These are phyloP conservation scores for Diploptera punctata DNA, from an alignment of 2,888 invertebrate genomes.

Conservation along the genomic window DNA sequence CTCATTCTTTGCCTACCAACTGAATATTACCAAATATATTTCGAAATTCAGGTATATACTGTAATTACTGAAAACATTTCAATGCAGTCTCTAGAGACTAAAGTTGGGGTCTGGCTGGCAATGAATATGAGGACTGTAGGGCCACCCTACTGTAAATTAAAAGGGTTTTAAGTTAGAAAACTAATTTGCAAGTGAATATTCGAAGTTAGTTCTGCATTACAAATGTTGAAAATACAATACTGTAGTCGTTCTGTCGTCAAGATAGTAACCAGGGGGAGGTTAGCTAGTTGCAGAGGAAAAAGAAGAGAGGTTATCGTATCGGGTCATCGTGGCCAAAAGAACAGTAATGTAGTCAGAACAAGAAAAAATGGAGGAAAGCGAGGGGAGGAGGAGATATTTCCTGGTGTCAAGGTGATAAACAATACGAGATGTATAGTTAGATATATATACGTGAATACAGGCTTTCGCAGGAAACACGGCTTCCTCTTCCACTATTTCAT, in stretches of 20 bases:
- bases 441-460: slow-evolving; percentile 24
- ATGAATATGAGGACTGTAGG: too few relatives aligned
- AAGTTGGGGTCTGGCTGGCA: too few relatives aligned
- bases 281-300: background rate
- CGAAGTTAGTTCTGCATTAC: too few relatives aligned
- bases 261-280: background rate
- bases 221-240: background rate
- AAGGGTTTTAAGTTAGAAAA: too few relatives aligned
- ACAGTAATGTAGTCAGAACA: background rate
- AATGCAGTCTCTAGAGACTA: too few relatives aligned
- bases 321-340: background rate
- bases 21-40: too few relatives aligned
- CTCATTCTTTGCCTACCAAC: too few relatives aligned
- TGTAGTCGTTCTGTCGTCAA: background rate
- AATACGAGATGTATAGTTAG: slow-evolving; percentile 33
- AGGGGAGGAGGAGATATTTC: background rate
- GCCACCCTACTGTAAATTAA: too few relatives aligned
- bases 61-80: too few relatives aligned
- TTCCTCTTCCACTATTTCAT: slow-evolving; percentile 18
- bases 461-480: slow-evolving; percentile 34
- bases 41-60: too few relatives aligned
- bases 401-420: slow-evolving; percentile 31
- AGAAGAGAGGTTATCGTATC: background rate
- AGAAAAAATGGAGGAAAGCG: background rate
- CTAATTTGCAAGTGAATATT: too few relatives aligned